A percentile compares a stretch with the other conserved stretches of the same genome.
phyloP scores from a whole-genome alignment of 2,797 vertebrate genomes.

The Cichlasoma orientale region DNA sequence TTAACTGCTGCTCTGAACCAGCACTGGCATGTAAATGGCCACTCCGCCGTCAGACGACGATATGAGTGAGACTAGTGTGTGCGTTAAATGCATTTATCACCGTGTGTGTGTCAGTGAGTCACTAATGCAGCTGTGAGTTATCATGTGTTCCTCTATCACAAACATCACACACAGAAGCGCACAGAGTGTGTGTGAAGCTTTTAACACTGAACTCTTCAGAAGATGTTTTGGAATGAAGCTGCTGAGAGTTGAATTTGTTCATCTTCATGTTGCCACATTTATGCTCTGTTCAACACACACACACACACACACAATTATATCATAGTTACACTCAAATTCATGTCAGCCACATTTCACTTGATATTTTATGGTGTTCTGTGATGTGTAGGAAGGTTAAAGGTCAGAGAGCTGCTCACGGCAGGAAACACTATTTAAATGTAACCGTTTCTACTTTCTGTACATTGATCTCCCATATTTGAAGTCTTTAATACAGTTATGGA shows the following conservation, averaged over 20 bases:
- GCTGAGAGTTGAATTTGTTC: not conserved
- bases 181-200: not conserved
- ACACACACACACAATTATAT: not conserved
- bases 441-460: not conserved
- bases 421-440: not conserved
- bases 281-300: too few species aligned
- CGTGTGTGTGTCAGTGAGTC: conserved; percentile 29
- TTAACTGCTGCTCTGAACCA: conserved; percentile 38
- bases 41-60: conserved; percentile 16
- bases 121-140: conserved; percentile 58
- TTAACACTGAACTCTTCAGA: not conserved
- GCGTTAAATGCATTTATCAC: conserved; percentile 36
- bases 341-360: too few species aligned
- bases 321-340: not conserved
- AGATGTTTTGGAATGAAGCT: not conserved
- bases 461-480: not conserved
- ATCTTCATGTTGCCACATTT: not conserved
- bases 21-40: conserved; percentile 65
- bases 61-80: conserved; percentile 42
- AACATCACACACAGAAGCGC: not conserved
- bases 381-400: not conserved
- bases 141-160: conserved; percentile 36
- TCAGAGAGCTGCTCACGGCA: not conserved
- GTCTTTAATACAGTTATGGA: not conserved
- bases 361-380: not conserved